These are phyloP conservation scores for Rhodinocichla rosea DNA, from an alignment of 2,113 vertebrate genomes.

Conservation along the genomic window DNA sequence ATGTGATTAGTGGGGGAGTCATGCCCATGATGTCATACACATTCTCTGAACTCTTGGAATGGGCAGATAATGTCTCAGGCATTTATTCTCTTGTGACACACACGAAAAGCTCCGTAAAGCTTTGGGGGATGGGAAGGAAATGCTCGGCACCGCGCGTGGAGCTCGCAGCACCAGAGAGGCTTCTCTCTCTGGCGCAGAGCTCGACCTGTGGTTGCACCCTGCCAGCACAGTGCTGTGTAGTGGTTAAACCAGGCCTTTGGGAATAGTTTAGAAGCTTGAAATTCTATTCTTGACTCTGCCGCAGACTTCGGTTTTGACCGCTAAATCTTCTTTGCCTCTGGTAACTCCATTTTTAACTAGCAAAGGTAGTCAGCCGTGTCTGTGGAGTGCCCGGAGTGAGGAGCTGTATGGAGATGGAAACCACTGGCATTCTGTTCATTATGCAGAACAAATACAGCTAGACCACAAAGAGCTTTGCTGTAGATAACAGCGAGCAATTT, in stretches of 20 bases:
- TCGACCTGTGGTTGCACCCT: slow-evolving; percentile 23
- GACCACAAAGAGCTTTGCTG: slow-evolving; percentile 45
- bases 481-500: slow-evolving; percentile 42
- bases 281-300: slow-evolving; percentile 48
- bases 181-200: not conserved
- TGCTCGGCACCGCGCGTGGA: not conserved
- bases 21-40: slow-evolving; percentile 59
- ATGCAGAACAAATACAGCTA: slow-evolving; percentile 55
- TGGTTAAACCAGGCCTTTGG: slow-evolving; percentile 36
- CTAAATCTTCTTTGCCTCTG: slow-evolving; percentile 55
- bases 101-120: not conserved
- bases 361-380: not conserved
- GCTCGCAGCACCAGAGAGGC: not conserved
- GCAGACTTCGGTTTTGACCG: slow-evolving; percentile 34
- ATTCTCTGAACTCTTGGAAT: slow-evolving; percentile 53
- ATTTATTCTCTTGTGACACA: slow-evolving; percentile 32
- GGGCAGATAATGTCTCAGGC: slow-evolving; percentile 45
- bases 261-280: slow-evolving; percentile 3
- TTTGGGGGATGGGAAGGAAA: not conserved
- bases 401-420: slow-evolving; percentile 41
- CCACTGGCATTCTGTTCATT: slow-evolving; percentile 59
- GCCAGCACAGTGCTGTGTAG: not conserved
- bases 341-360: slow-evolving; percentile 43
- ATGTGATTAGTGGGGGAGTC: slow-evolving; percentile 62
- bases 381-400: slow-evolving; percentile 1